Evolutionary conservation across 2,888 invertebrate species (phyloP).

Genomic region (Heliconius ethilla): DNA sequence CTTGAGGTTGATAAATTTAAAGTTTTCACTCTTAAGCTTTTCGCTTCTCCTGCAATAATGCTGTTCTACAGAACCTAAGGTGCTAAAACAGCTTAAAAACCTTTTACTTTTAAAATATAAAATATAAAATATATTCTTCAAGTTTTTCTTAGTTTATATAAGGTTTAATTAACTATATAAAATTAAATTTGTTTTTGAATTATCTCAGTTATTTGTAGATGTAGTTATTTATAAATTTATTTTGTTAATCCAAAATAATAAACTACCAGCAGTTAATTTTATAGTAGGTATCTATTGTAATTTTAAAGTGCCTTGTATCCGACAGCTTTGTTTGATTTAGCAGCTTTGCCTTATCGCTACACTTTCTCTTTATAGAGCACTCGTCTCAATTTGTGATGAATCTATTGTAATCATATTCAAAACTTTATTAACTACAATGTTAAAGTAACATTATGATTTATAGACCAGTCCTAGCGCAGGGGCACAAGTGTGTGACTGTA

Average conservation of each 20-base stretch:
- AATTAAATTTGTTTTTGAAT: not conserved
- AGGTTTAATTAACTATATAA: not conserved
- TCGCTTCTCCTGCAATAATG: no score
- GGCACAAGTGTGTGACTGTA: no score
- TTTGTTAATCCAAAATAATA: conserved; percentile 40
- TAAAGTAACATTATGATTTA: not conserved
- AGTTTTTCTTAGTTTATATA: not conserved
- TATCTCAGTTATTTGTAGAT: no score
- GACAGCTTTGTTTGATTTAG: conserved; percentile 49
- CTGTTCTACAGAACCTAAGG: no score
- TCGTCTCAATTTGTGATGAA: not conserved
- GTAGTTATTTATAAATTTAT: no score
- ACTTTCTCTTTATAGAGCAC: not conserved
- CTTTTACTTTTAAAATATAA: no score
- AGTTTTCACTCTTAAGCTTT: no score
- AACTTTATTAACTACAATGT: not conserved
- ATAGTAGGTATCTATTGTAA: conserved; percentile 46
- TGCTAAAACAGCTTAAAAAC: no score
- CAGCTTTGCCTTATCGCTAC: conserved; percentile 38
- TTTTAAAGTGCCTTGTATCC: conserved; percentile 40
- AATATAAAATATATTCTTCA: no score
- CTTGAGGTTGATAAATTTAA: no score
- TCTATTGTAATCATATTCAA: not conserved
- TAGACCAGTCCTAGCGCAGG: not conserved
- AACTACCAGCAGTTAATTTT: conserved; percentile 47